Conservation (phyloP, 2,797 vertebrate species). For the Cynopterus sphinx region DNA sequence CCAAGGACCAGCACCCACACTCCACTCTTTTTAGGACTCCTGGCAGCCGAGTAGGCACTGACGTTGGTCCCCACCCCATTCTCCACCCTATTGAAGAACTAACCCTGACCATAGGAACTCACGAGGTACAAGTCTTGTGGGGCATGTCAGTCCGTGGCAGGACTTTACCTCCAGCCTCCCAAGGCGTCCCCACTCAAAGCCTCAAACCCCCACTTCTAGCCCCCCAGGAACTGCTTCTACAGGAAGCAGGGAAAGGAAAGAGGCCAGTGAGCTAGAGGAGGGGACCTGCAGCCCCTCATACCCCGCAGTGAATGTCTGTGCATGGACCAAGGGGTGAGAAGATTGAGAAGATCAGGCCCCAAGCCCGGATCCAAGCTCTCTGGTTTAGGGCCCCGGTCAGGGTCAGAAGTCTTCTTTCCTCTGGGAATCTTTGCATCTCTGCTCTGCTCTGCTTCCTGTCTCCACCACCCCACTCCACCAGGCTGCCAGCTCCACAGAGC, state of each 20-base stretch:
- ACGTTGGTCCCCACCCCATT: not conserved
- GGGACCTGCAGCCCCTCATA: not conserved
- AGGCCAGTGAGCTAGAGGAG: not conserved
- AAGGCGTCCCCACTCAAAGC: not conserved
- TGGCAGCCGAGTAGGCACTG: not conserved
- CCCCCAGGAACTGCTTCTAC: not conserved
- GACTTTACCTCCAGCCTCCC: not conserved
- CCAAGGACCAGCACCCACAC: fast-evolving
- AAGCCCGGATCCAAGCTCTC: not conserved
- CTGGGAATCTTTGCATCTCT: not conserved
- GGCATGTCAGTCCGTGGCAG: not conserved
- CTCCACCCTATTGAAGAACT: not conserved
- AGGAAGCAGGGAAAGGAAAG: not conserved
- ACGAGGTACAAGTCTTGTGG: not conserved
- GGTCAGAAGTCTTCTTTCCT: not conserved
- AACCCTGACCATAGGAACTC: not conserved
- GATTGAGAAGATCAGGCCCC: not conserved
- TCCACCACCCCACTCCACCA: not conserved
- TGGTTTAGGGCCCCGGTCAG: not conserved
- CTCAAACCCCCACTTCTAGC: no score
- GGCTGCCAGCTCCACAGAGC: not conserved
- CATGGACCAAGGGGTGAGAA: not conserved
- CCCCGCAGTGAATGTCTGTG: not conserved
- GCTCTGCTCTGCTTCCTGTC: not conserved
- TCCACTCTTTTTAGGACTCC: not conserved